phyloP scores from a whole-genome alignment of 2,113 vertebrate genomes.

The Junco hyemalis region DNA sequence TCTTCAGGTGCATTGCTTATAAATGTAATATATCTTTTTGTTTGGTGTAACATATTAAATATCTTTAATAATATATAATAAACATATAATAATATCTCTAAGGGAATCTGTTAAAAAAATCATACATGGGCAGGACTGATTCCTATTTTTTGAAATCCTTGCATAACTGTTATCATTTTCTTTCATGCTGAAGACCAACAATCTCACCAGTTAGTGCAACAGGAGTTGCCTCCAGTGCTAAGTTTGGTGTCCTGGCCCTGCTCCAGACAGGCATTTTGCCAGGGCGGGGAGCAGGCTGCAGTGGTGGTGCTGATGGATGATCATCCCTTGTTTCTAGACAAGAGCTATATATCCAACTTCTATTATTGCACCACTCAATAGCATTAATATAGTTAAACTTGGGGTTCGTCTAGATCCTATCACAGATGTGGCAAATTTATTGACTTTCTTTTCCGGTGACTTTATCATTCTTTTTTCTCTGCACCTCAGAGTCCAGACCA shows the following conservation, averaged over 20 bases:
- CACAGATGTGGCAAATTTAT: background rate
- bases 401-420: slow-evolving; percentile 17
- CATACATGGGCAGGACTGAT: fast-evolving
- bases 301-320: slow-evolving; percentile 28
- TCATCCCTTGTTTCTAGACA: background rate
- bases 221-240: background rate
- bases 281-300: background rate
- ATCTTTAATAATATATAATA: too few species aligned
- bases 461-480: slow-evolving; percentile 15
- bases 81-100: background rate
- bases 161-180: background rate
- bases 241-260: background rate
- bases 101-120: background rate
- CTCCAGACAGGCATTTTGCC: background rate
- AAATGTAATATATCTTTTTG: background rate
- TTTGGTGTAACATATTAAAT: background rate
- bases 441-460: background rate
- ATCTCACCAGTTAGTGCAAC: background rate
- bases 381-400: slow-evolving; percentile 32
- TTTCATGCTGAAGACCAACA: background rate
- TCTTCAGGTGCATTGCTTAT: background rate
- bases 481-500: background rate
- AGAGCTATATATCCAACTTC: slow-evolving; percentile 22
- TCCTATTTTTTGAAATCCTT: background rate
- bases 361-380: background rate